Percentiles rank a stretch among this genome's conserved stretches.
phyloP scores from a whole-genome alignment of 2,888 invertebrate genomes.

The Volucella inflata region DNA sequence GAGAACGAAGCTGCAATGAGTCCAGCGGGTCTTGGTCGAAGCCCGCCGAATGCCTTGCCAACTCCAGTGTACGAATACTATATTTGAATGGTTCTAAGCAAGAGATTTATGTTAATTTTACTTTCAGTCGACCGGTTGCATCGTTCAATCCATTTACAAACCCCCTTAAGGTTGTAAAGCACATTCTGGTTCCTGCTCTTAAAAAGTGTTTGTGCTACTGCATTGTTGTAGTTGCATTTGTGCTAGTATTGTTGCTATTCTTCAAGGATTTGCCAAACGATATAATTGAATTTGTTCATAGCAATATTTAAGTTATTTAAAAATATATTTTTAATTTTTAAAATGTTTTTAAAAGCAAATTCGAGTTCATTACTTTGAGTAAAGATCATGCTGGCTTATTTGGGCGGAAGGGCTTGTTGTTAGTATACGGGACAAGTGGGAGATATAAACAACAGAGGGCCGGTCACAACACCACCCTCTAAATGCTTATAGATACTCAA shows the following conservation, averaged over 20 bases:
- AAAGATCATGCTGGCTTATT: too few relatives aligned
- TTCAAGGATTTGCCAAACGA: conserved; percentile 52
- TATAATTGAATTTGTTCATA: conserved; percentile 17
- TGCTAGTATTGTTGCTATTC: conserved; percentile 20
- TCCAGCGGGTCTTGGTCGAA: conserved; percentile 88
- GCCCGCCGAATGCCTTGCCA: conserved; percentile 87
- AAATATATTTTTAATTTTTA: background rate
- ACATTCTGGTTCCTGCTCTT: conserved; percentile 78
- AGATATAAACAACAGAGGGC: too few relatives aligned
- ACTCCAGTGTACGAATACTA: conserved; percentile 86
- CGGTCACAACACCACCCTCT: too few relatives aligned
- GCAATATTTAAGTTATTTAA: conserved; percentile 13
- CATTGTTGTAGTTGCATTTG: conserved; percentile 74
- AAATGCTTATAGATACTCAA: too few relatives aligned
- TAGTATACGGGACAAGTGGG: too few relatives aligned
- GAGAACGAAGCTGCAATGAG: conserved; percentile 86
- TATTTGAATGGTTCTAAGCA: background rate
- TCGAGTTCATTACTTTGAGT: too few relatives aligned
- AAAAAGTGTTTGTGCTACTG: conserved; percentile 68
- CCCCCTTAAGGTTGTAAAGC: conserved; percentile 84
- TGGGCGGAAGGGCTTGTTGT: too few relatives aligned
- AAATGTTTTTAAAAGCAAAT: too few relatives aligned
- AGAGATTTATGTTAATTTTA: background rate
- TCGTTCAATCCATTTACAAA: conserved; percentile 86
- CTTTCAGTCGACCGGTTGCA: conserved; percentile 86